Evolutionary conservation across 53 echinoderm and acorn worm genomes (phyloP).

Genomic region (Zoroaster sp.): DNA sequence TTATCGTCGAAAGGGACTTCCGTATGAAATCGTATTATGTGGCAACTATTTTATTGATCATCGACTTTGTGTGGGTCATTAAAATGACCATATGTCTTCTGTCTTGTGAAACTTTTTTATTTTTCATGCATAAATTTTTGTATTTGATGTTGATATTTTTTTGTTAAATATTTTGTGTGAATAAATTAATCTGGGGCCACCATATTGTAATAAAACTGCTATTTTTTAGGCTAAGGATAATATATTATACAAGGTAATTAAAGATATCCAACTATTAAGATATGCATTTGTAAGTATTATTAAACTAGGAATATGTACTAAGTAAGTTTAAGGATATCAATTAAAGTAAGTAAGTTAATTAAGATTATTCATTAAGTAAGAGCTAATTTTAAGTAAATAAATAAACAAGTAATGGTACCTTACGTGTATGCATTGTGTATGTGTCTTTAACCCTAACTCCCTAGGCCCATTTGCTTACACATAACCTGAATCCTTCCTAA

Average conservation of each 20-base stretch:
- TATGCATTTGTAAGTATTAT: constrained; percentile 63
- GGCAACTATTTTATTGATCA: neutral
- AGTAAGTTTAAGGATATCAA: constrained; percentile 19
- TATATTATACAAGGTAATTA: constrained; percentile 54
- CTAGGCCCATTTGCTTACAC: no score
- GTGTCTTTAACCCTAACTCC: neutral
- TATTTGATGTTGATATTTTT: constrained; percentile 54
- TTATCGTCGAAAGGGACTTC: neutral
- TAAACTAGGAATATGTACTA: constrained; percentile 54
- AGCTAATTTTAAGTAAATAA: constrained; percentile 32
- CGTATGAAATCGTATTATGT: neutral
- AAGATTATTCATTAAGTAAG: constrained; percentile 1
- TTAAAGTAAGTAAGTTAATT: constrained; percentile 26
- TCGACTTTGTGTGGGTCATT: constrained; percentile 36
- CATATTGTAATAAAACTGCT: constrained; percentile 58
- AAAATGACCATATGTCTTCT: constrained; percentile 36
- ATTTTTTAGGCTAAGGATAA: constrained; percentile 50
- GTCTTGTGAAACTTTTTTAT: constrained; percentile 13
- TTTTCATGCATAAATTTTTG: constrained; percentile 53
- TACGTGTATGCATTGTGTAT: neutral
- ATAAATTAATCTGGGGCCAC: constrained; percentile 61
- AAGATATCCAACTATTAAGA: constrained; percentile 50
- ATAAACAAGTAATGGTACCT: constrained; percentile 43
- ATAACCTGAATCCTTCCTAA: no score
- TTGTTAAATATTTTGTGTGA: constrained; percentile 56